Percentiles rank a stretch among this genome's conserved stretches.
Conservation (phyloP, 2,113 vertebrate genomes). For the Setophaga coronata region DNA sequence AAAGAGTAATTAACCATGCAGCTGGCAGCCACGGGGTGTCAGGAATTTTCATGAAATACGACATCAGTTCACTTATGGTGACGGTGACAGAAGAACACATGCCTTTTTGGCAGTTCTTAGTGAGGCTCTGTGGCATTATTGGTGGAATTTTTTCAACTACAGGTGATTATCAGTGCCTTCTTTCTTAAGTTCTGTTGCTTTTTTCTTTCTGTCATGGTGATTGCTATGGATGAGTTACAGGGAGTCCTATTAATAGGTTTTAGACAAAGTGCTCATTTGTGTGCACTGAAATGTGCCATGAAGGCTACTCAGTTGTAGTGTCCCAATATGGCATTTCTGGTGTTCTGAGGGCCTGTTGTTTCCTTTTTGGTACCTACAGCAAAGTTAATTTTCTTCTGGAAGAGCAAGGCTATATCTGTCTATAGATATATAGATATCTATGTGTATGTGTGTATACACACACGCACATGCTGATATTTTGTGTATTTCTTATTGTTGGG, state of each 20-base stretch:
- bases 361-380: neutral
- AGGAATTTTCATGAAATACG: constrained; percentile 98
- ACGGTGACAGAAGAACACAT: constrained; percentile 96
- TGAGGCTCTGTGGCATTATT: constrained; percentile 94
- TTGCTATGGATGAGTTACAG: neutral
- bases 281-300: neutral
- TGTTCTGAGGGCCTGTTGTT: neutral
- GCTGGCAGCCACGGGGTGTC: constrained; percentile 96
- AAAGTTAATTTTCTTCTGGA: neutral
- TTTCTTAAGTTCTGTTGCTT: neutral
- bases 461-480: neutral
- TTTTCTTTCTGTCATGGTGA: neutral
- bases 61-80: constrained; percentile 97
- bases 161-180: constrained; percentile 69
- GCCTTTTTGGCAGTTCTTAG: constrained; percentile 96
- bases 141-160: constrained; percentile 98
- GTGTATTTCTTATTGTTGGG: neutral
- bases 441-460: neutral
- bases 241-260: neutral
- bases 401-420: neutral
- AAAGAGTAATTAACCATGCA: constrained; percentile 93
- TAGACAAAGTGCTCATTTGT: neutral
- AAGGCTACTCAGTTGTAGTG: neutral
- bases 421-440: neutral
- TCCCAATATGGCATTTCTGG: neutral